These are phyloP conservation scores for Frieseomelitta varia DNA, from an alignment of 1,140 invertebrate species.

Conservation along the genomic window DNA sequence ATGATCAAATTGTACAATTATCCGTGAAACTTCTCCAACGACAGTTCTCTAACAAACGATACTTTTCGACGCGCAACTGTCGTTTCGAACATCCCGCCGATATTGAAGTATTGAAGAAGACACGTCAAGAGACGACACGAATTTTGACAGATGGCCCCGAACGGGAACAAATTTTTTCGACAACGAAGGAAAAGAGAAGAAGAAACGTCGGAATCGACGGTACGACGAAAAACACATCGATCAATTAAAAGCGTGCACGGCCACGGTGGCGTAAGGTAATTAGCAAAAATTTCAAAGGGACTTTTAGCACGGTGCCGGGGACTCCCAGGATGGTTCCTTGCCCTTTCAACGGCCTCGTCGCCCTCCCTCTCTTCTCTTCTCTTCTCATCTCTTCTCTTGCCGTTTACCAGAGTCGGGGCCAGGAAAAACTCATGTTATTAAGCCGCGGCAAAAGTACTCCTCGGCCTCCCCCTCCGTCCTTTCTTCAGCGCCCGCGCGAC, in stretches of 20 bases:
- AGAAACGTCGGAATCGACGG: background rate
- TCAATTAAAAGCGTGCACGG: slow-evolving; percentile 20
- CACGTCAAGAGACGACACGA: too few relatives aligned
- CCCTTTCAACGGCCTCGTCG: slow-evolving; percentile 18
- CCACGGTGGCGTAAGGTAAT: slow-evolving; percentile 7
- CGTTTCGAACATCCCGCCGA: too few relatives aligned
- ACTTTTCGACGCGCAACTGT: too few relatives aligned
- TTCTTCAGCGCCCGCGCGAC: slow-evolving; percentile 32
- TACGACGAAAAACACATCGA: background rate
- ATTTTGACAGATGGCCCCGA: too few relatives aligned
- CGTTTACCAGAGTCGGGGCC: slow-evolving; percentile 55
- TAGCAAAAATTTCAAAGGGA: slow-evolving; percentile 41
- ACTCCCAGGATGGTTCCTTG: slow-evolving; percentile 22
- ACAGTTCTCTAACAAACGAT: too few relatives aligned
- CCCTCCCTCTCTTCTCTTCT: too few relatives aligned
- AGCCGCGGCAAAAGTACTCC: slow-evolving; percentile 66
- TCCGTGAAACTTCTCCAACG: too few relatives aligned
- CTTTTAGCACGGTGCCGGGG: background rate
- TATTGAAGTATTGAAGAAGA: too few relatives aligned
- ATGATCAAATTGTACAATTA: too few relatives aligned
- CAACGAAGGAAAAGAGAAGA: background rate
- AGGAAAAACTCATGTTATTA: slow-evolving; percentile 74
- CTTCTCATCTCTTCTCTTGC: background rate
- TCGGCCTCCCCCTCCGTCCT: slow-evolving; percentile 48
- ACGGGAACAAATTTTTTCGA: background rate